Base-by-base conservation (phyloP, 2,797 vertebrate genomes). In the Sebastes steindachneri region DNA sequence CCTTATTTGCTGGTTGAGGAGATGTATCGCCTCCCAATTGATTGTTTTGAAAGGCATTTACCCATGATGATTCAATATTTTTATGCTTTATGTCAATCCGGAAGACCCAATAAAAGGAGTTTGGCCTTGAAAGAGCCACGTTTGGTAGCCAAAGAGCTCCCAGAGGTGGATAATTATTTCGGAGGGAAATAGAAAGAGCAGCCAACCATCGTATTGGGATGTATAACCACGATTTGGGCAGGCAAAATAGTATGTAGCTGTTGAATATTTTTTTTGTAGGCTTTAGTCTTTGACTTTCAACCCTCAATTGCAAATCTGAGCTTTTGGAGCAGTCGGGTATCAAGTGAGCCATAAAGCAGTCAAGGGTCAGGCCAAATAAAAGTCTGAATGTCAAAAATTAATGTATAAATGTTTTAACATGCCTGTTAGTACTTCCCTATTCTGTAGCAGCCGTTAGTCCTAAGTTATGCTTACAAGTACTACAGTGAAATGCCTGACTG, bases 401-500 rank as follows among this genome's bases (percentile, higher is more conserved):
- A 63, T 72, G 15, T 70, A 53, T 74, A 45, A 80, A 83, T 73
- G 41, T 78, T 87, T 75, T 31, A 86, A 57, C 26, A 31, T 25
- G 31, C 17, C 58, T 75, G 31, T 84, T 65, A 59, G 55, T 78
- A 65, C 70, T 37, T 68, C 1, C 4, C 31, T 48, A 2, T 66
- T 86, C 51, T 53, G 35, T 68, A 45, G 48, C 79, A 60, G 37
- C 60, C 3, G 4, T 67, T 73, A 75, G 35, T 67, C 64, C 62
- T 79, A 57, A 31, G 51, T 83, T 92, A 86, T 82, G 72, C 84
- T 88, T 81, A 81, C 77, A 78, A 68, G 73, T 73, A 26, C 23
- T 33, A 71, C 72, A 79, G 64, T 69, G 72, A 82, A 75, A 53
- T 21, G 53, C 9, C 73, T 82, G 88, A 91, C 82, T 89, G 92